Base-by-base conservation (phyloP, 2,113 vertebrate genomes). In the Pseudorhombus dupliciocellatus region DNA sequence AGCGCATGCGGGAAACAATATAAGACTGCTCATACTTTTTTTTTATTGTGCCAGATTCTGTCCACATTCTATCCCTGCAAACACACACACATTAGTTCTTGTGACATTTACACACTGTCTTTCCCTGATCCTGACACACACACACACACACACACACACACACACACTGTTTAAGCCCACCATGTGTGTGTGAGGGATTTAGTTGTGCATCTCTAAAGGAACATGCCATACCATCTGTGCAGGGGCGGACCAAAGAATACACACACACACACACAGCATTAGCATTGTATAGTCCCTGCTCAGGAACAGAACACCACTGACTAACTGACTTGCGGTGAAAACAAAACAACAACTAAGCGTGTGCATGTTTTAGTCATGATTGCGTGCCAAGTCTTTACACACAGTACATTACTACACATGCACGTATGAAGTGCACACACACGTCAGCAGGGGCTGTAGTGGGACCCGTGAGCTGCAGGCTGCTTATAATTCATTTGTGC, bases 151-250 rank as follows among this genome's bases (percentile, higher is more conserved):
- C 34, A 34, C 50, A 57, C 30, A 77, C 25, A 59, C 57, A 75
- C 54, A 66, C 24, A 74, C 56, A 34, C 30, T 1, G 57, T 70
- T 81, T 80, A 60, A 87, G 75, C 55, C 71, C 74, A 85, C 73
- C 86, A 88, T 89, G 80, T 85, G 86, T 85, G 86, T 80, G 74
- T 48, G 28, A 84, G 73, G 83, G 89, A 91, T 86, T 87, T 86
- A 40, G 66, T 69, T 72, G 76, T 83, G 79, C 67, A 62, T 82
- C 76, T 75, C 77, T 62, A 60, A 75, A 77, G 66, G 75, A 79
- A 67, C 68, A 72, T 15, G 57, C 52, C 70, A 57, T 54, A 79
- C 88, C 88, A 90, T 88, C 90, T 90, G 89, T 88, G 83, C 83
- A 59, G 57, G 67, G 70, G 66, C 59, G 73, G 62, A 70, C 78